phyloP scores from a whole-genome alignment of 2,888 invertebrate genomes.

The Subacronicta megacephala region DNA sequence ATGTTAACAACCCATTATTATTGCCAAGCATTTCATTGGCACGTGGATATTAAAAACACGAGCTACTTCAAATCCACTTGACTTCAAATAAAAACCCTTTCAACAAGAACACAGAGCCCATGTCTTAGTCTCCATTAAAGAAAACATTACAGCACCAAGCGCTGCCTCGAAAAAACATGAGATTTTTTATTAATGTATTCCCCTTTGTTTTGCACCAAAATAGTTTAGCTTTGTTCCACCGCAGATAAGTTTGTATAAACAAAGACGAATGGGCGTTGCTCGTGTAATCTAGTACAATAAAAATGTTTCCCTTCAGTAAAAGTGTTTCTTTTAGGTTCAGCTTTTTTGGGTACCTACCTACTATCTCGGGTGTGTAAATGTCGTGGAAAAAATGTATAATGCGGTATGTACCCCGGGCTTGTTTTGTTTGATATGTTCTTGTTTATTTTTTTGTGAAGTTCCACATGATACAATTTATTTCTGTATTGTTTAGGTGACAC shows the following conservation, averaged over 20 bases:
- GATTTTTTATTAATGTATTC: conserved; percentile 57
- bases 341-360: conserved; percentile 16
- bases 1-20: neutral
- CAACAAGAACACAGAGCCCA: conserved; percentile 22
- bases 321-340: conserved; percentile 27
- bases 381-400: conserved; percentile 24
- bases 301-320: conserved; percentile 40
- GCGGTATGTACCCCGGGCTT: conserved; percentile 6
- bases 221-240: conserved; percentile 55
- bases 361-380: conserved; percentile 29
- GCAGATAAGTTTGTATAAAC: conserved; percentile 51
- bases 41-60: neutral
- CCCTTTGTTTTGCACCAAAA: conserved; percentile 52
- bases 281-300: conserved; percentile 49
- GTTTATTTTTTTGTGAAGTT: conserved; percentile 9
- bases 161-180: conserved; percentile 34
- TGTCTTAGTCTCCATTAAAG: conserved; percentile 41
- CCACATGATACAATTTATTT: neutral
- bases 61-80: neutral
- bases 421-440: conserved; percentile 32
- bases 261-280: conserved; percentile 47
- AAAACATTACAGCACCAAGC: conserved; percentile 33
- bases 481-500: conserved; percentile 13
- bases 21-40: neutral
- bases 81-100: conserved; percentile 2